Percentiles rank a stretch among this genome's conserved stretches.
These are phyloP conservation scores for Macaria notata DNA, from an alignment of 2,888 invertebrate genomes.

Conservation along the genomic window DNA sequence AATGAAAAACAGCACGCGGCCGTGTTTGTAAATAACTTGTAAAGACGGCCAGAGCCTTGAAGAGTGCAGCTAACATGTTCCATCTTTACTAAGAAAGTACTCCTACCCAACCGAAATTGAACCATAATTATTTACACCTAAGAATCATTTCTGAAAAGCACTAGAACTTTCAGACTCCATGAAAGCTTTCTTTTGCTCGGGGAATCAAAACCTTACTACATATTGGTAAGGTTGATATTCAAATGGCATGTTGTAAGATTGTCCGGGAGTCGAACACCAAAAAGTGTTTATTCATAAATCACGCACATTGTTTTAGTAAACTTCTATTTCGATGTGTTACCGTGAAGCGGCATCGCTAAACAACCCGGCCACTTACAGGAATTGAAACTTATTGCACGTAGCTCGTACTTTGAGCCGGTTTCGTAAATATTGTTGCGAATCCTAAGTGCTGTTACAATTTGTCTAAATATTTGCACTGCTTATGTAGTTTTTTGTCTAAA, in stretches of 20 bases:
- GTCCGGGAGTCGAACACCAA: constrained; percentile 55
- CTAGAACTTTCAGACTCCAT: not conserved
- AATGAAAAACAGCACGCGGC: constrained; percentile 64
- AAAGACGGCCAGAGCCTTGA: constrained; percentile 65
- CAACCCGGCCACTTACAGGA: constrained; percentile 56
- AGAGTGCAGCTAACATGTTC: constrained; percentile 67
- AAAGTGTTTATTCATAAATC: constrained; percentile 77
- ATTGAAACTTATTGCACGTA: constrained; percentile 54
- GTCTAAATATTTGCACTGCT: constrained; percentile 1
- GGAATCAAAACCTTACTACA: constrained; percentile 42
- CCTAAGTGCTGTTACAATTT: constrained; percentile 9
- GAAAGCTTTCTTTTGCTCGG: constrained; percentile 5
- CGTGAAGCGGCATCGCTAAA: constrained; percentile 66
- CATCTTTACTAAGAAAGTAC: constrained; percentile 52
- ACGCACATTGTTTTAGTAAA: constrained; percentile 77
- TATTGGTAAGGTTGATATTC: constrained; percentile 45
- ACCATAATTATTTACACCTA: constrained; percentile 27
- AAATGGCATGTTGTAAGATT: constrained; percentile 36
- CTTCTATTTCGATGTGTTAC: constrained; percentile 77
- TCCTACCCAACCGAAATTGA: constrained; percentile 37
- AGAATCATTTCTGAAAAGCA: constrained; percentile 9
- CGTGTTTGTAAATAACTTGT: constrained; percentile 70
- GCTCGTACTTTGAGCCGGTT: constrained; percentile 20
- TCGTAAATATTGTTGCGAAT: constrained; percentile 23
- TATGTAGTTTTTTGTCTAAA: too few species aligned